Conservation (phyloP, 2,888 invertebrate genomes). For the Selenia dentaria region DNA sequence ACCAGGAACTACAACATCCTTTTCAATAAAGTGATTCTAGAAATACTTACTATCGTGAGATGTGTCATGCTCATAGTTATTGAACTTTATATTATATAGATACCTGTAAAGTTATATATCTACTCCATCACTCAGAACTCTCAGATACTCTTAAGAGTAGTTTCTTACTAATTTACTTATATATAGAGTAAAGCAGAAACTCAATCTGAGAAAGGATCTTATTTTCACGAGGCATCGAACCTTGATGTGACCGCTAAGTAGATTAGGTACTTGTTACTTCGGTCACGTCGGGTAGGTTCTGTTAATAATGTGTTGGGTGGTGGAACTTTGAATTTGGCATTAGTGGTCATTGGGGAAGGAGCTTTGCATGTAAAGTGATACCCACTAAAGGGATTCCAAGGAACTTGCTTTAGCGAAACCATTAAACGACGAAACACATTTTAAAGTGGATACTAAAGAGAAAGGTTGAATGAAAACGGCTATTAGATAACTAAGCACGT, state of each 20-base stretch:
- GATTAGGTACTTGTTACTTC: constrained; percentile 66
- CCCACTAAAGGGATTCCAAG: constrained; percentile 28
- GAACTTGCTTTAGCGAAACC: constrained; percentile 19
- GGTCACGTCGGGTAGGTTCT: constrained; percentile 45
- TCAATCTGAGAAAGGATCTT: constrained; percentile 52
- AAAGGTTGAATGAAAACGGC: constrained; percentile 36
- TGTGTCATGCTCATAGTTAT: too few species aligned
- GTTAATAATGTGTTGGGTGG: constrained; percentile 50
- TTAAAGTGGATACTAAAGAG: constrained; percentile 27
- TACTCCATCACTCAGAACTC: too few species aligned
- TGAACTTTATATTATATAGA: too few species aligned
- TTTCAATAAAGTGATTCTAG: too few species aligned
- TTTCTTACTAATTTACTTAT: constrained; percentile 13
- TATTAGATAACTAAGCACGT: constrained; percentile 51
- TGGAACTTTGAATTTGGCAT: constrained; percentile 49
- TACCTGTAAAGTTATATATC: too few species aligned
- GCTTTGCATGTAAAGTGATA: constrained; percentile 39
- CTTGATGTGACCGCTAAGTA: constrained; percentile 60
- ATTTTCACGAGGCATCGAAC: constrained; percentile 67
- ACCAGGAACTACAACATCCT: too few species aligned
- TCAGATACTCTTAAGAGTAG: too few species aligned
- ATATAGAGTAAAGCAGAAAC: constrained; percentile 39
- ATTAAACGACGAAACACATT: constrained; percentile 25
- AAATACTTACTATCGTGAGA: too few species aligned
- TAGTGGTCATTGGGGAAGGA: constrained; percentile 45